Conservation (phyloP, 2,888 invertebrate genomes). For the Limenitis camilla region DNA sequence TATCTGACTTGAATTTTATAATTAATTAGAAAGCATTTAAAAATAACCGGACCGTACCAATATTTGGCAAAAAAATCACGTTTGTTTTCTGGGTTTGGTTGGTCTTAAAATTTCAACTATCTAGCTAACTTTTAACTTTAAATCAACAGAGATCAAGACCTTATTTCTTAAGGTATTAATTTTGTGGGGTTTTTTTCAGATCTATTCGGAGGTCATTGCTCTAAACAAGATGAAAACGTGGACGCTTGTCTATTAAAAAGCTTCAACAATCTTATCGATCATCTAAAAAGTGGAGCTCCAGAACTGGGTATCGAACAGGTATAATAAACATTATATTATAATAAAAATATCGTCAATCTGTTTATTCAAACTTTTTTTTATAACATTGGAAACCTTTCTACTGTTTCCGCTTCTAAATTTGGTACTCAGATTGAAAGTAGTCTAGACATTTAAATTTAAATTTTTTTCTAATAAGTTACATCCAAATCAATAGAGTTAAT, state of each 20-base stretch:
- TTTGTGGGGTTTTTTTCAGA: constrained; percentile 53
- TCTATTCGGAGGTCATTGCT: constrained; percentile 84
- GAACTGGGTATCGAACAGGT: constrained; percentile 81
- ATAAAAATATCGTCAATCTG: neutral
- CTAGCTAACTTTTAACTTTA: too few species aligned
- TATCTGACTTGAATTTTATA: too few species aligned
- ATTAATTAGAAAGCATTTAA: too few species aligned
- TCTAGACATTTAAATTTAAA: too few species aligned
- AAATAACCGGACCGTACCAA: too few species aligned
- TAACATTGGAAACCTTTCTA: neutral
- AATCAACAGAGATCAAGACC: neutral
- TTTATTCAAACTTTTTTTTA: neutral
- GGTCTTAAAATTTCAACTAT: too few species aligned
- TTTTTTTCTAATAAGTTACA: too few species aligned
- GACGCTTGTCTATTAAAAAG: constrained; percentile 83
- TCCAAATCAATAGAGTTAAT: too few species aligned
- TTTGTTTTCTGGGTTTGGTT: too few species aligned
- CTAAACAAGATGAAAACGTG: constrained; percentile 79
- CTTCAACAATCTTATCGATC: constrained; percentile 82
- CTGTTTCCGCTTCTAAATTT: too few species aligned
- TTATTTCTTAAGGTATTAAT: neutral
- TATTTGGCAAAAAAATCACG: too few species aligned
- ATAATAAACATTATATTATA: constrained; percentile 9
- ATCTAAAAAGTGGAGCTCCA: constrained; percentile 82
- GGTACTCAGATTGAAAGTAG: too few species aligned